Conservation (phyloP, 2,888 invertebrate genomes). For the Acanthosoma haemorrhoidale region DNA sequence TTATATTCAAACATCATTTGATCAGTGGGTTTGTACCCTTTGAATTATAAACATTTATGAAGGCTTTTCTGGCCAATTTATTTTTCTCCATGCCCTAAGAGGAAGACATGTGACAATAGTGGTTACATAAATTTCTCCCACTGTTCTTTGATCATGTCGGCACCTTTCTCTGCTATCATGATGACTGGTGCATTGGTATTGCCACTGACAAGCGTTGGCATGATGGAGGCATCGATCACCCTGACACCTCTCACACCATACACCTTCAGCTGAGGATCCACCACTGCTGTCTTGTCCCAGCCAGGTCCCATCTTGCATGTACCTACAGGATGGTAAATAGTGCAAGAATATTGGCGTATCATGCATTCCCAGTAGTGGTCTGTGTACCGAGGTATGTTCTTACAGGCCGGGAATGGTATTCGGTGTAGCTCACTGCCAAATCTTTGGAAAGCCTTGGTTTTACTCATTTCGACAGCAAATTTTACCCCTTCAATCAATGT, state of each 20-base stretch:
- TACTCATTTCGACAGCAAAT: conserved; percentile 72
- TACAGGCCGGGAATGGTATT: conserved; percentile 71
- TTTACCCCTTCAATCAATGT: conserved; percentile 80
- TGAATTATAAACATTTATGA: too few species aligned
- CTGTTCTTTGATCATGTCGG: conserved; percentile 79
- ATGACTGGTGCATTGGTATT: conserved; percentile 83
- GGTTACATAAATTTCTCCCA: conserved; percentile 55
- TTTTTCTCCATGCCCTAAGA: too few species aligned
- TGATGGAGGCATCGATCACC: conserved; percentile 79
- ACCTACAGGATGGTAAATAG: conserved; percentile 81
- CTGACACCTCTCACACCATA: conserved; percentile 69
- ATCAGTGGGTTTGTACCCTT: too few species aligned
- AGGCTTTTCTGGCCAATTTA: too few species aligned
- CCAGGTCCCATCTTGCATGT: conserved; percentile 87
- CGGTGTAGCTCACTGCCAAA: conserved; percentile 67
- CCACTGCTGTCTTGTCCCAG: conserved; percentile 77
- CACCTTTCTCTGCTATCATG: conserved; percentile 85
- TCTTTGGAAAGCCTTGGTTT: conserved; percentile 68
- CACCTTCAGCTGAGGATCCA: conserved; percentile 70
- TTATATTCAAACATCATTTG: too few species aligned
- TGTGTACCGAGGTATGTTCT: conserved; percentile 59
- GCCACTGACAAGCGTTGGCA: conserved; percentile 79
- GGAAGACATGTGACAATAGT: too few species aligned
- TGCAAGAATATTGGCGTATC: conserved; percentile 74
- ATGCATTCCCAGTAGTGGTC: conserved; percentile 84